phyloP scores from a whole-genome alignment of 2,113 vertebrate species.

The Pao palembangensis region DNA sequence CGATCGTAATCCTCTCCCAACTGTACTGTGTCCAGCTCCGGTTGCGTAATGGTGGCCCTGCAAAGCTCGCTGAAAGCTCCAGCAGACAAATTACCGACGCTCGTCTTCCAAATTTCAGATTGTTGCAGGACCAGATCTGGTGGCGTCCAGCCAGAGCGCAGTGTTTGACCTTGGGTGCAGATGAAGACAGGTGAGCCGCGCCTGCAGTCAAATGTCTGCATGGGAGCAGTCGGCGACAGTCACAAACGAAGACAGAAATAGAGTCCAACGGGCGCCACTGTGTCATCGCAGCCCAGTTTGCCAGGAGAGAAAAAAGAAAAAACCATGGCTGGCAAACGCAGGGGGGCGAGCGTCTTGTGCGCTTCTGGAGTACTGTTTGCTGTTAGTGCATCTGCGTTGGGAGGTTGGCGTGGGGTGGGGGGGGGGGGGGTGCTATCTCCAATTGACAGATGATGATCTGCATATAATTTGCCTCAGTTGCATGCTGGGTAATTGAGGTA shows the following conservation, averaged over 20 bases:
- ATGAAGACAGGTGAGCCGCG: constrained; percentile 6
- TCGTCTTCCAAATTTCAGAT: constrained; percentile 2
- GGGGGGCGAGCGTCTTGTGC: constrained; percentile 82
- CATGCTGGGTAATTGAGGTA: constrained; percentile 65
- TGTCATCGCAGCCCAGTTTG: constrained; percentile 90
- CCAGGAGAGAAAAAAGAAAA: constrained; percentile 81
- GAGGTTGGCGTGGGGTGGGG: no score
- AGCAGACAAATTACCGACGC: constrained; percentile 9
- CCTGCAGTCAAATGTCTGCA: not conserved
- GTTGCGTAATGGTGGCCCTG: constrained; percentile 32
- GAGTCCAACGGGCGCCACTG: constrained; percentile 79
- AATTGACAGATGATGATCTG: constrained; percentile 94
- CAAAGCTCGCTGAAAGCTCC: constrained; percentile 18
- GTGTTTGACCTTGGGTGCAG: constrained; percentile 27
- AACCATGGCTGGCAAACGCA: constrained; percentile 81
- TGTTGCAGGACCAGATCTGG: constrained; percentile 7
- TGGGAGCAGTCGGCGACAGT: constrained; percentile 74
- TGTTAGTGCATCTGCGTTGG: constrained; percentile 47
- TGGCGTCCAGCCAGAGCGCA: constrained; percentile 9
- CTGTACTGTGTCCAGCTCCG: constrained; percentile 43
- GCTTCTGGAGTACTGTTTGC: constrained; percentile 63
- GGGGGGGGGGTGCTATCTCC: constrained; percentile 75
- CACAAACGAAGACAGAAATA: constrained; percentile 87
- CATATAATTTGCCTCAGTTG: constrained; percentile 81
- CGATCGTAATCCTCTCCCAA: constrained; percentile 66